Evolutionary conservation across 2,888 invertebrate genomes (phyloP).

Genomic region (Melieria omissa): DNA sequence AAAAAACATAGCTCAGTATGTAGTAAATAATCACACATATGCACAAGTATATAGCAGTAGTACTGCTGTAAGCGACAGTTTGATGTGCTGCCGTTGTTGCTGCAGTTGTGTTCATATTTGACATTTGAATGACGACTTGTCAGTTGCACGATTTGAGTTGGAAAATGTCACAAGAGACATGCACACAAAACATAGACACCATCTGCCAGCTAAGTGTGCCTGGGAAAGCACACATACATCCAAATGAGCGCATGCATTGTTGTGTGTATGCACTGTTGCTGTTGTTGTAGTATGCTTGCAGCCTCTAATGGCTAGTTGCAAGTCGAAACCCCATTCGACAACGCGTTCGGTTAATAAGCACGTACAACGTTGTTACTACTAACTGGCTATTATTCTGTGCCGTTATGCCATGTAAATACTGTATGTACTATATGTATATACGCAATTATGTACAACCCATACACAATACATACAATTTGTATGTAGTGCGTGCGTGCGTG

Average conservation of each 20-base stretch:
- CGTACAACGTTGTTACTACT: too few relatives aligned
- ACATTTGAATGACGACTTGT: constrained; percentile 63
- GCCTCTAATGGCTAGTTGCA: background rate
- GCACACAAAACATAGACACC: constrained; percentile 27
- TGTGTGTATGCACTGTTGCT: too few relatives aligned
- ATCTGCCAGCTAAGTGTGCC: constrained; percentile 18
- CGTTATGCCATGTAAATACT: too few relatives aligned
- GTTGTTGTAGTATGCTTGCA: background rate
- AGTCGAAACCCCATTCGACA: background rate
- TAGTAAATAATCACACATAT: background rate
- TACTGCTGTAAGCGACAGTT: background rate
- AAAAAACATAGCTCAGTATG: constrained; percentile 5
- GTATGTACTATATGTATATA: too few relatives aligned
- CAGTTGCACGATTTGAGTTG: constrained; percentile 52
- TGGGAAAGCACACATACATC: constrained; percentile 11
- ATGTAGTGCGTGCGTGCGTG: background rate
- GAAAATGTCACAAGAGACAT: constrained; percentile 44
- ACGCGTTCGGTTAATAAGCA: too few relatives aligned
- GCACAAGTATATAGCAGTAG: background rate
- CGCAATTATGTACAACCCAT: too few relatives aligned
- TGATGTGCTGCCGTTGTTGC: background rate
- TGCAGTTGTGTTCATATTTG: constrained; percentile 49
- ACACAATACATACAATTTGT: background rate
- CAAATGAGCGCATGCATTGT: background rate
- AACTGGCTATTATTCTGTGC: too few relatives aligned